A percentile compares a stretch with the other conserved stretches of the same genome.
phyloP scores from a whole-genome alignment of 2,888 invertebrate genomes.

The Liopterus haemorrhoidalis region DNA sequence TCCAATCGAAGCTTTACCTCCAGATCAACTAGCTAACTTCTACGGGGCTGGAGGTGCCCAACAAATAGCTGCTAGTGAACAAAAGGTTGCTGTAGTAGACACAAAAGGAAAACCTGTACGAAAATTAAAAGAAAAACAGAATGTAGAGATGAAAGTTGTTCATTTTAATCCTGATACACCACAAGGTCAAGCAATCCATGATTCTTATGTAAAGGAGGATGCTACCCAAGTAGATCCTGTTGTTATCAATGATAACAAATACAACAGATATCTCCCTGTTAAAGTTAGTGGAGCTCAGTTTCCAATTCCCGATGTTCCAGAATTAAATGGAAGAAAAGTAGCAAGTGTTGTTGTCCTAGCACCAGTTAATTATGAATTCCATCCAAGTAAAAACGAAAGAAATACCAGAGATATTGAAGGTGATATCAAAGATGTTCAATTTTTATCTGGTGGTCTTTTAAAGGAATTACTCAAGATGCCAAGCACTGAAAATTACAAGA shows the following conservation, averaged over 20 bases:
- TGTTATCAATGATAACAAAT: constrained; percentile 65
- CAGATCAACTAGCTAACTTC: constrained; percentile 80
- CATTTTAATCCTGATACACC: constrained; percentile 71
- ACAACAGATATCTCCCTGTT: constrained; percentile 76
- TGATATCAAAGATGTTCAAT: constrained; percentile 63
- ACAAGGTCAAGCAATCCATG: constrained; percentile 64
- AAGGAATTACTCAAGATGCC: constrained; percentile 71
- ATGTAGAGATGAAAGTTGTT: constrained; percentile 79
- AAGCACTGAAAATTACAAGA: constrained; percentile 68
- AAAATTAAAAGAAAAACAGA: constrained; percentile 45
- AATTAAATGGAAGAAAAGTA: constrained; percentile 68
- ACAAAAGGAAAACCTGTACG: constrained; percentile 56
- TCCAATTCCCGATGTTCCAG: constrained; percentile 73
- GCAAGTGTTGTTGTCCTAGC: constrained; percentile 81
- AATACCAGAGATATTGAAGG: constrained; percentile 52
- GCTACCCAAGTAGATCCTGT: constrained; percentile 72
- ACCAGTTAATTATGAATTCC: constrained; percentile 67
- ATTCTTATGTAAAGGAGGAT: constrained; percentile 64
- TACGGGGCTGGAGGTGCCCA: constrained; percentile 76
- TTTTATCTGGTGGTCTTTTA: constrained; percentile 67
- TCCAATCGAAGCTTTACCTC: constrained; percentile 73
- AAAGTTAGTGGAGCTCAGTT: constrained; percentile 82
- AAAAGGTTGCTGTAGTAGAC: constrained; percentile 60
- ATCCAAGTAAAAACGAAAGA: constrained; percentile 45
- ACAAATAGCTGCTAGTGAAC: constrained; percentile 64